Conservation (phyloP, 1,140 invertebrate genomes). For the Camponotus floridanus region DNA sequence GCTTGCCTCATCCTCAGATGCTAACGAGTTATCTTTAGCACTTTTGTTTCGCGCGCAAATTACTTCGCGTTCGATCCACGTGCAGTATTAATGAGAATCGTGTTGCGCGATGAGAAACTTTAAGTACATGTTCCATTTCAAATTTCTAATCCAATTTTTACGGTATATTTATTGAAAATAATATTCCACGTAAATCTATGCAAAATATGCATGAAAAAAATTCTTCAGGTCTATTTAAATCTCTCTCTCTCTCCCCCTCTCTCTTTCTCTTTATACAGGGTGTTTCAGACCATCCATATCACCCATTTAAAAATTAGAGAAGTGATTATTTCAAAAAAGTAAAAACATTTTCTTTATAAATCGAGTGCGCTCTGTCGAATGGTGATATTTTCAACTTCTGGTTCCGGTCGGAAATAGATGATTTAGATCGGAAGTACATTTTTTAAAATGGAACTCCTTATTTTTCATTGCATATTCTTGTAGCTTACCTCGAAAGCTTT, state of each 20-base stretch:
- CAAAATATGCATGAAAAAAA: neutral
- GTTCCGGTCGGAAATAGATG: too few relatives aligned
- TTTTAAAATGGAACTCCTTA: too few relatives aligned
- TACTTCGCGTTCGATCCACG: neutral
- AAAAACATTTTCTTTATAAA: too few relatives aligned
- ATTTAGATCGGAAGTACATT: too few relatives aligned
- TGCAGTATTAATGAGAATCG: constrained; percentile 32
- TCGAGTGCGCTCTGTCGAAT: too few relatives aligned
- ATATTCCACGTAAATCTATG: neutral
- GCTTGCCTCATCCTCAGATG: constrained; percentile 19
- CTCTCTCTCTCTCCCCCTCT: neutral
- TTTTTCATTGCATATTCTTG: too few relatives aligned
- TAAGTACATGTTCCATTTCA: neutral
- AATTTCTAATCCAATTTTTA: neutral
- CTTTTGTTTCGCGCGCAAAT: constrained; percentile 48
- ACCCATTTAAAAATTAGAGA: too few relatives aligned
- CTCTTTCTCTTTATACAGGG: too few relatives aligned
- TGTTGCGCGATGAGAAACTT: neutral
- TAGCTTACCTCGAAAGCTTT: too few relatives aligned
- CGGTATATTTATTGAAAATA: neutral
- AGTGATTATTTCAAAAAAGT: too few relatives aligned
- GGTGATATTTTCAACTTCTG: too few relatives aligned
- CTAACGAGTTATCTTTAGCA: constrained; percentile 58
- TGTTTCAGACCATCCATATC: too few relatives aligned
- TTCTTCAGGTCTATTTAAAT: neutral